These are phyloP conservation scores for Eupithecia exiguata DNA, from an alignment of 2,888 invertebrate genomes.

Conservation along the genomic window DNA sequence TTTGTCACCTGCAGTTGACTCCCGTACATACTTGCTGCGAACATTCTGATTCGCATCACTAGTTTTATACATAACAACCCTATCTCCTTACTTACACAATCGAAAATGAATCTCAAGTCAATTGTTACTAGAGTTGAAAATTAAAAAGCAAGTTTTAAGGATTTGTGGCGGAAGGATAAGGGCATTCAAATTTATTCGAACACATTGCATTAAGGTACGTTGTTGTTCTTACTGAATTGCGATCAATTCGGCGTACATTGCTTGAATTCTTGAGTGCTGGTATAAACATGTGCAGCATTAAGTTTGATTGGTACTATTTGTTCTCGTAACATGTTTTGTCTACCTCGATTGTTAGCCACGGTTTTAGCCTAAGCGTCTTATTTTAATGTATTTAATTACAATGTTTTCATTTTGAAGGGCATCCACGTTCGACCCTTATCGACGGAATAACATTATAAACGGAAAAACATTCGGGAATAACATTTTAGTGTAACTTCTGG, in stretches of 20 bases:
- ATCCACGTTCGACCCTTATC: neutral
- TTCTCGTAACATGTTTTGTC: constrained; percentile 25
- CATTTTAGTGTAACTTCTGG: neutral
- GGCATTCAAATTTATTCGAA: constrained; percentile 67
- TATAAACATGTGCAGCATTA: constrained; percentile 38
- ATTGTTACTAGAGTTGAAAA: constrained; percentile 34
- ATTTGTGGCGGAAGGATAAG: constrained; percentile 39
- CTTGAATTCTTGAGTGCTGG: constrained; percentile 66
- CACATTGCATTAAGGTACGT: constrained; percentile 69
- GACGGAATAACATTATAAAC: neutral
- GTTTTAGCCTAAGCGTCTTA: neutral
- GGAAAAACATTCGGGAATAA: neutral
- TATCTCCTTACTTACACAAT: constrained; percentile 32
- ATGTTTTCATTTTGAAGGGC: neutral
- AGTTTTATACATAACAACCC: constrained; percentile 49
- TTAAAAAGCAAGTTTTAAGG: constrained; percentile 28
- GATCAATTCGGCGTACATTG: constrained; percentile 74
- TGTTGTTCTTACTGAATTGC: constrained; percentile 75
- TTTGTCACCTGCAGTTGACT: constrained; percentile 82
- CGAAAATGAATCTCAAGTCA: constrained; percentile 45
- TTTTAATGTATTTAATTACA: neutral
- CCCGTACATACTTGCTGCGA: constrained; percentile 76
- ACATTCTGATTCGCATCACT: constrained; percentile 79
- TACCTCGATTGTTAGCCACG: neutral
- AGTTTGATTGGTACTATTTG: constrained; percentile 36